Evolutionary conservation across 2,113 vertebrate species (phyloP), one percentile per base, ranked within the genome.

Genomic region (Chascanopsetta lugubris): DNA sequence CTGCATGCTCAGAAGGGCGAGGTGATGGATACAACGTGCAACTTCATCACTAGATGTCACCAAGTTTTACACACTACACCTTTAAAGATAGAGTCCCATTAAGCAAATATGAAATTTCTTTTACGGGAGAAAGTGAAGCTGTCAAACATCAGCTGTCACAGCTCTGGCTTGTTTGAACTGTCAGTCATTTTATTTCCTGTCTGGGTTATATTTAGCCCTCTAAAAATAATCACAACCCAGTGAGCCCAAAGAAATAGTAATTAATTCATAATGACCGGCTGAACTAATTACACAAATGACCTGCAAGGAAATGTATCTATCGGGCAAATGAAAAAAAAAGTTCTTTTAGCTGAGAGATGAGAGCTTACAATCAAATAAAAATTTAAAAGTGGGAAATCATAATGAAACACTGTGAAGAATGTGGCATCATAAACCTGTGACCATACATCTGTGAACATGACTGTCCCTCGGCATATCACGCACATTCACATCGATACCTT

Each of bases 41-140:
- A n/a, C n/a, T n/a, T n/a, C n/a, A n/a, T n/a, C n/a, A n/a, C n/a
- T n/a, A n/a, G n/a, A n/a, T n/a, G n/a, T n/a, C n/a, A n/a, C n/a
- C n/a, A n/a, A n/a, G n/a, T n/a, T n/a, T n/a, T n/a, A n/a, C n/a
- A n/a, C n/a, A n/a, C n/a, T n/a, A n/a, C n/a, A n/a, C n/a, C n/a
- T n/a, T n/a, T n/a, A n/a, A n/a, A n/a, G n/a, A n/a, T n/a, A n/a
- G n/a, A n/a, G n/a, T n/a, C n/a, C n/a, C n/a, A n/a, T n/a, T n/a
- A n/a, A n/a, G n/a, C n/a, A 15, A 32, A 69, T 21, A 18, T 45
- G 64, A 58, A 40, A 40, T 79, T 67, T 73, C 61, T 70, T 63
- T 77, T 80, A 70, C 32, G 64, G 13, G 6, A 72, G 50, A 67
- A 61, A 75, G 21, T 59, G 53, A 43, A 25, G 43, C 59, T 65